These are phyloP conservation scores for Falco rusticolus DNA, from an alignment of 2,797 vertebrate genomes.

Conservation along the genomic window DNA sequence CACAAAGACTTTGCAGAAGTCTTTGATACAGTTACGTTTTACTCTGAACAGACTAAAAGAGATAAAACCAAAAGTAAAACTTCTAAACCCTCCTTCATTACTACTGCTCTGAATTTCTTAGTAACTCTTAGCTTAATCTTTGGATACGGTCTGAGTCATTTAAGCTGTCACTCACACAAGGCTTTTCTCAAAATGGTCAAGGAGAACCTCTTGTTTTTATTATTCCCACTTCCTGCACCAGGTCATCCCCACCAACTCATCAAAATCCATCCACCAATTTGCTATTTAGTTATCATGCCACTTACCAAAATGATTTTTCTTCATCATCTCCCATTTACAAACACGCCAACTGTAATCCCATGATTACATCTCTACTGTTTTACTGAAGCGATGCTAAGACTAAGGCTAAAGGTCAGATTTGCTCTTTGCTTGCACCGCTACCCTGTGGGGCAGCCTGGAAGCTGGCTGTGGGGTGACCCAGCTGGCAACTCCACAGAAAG, in stretches of 20 bases:
- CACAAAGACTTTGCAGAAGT: neutral
- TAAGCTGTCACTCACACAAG: neutral
- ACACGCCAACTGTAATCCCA: neutral
- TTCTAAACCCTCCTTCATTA: neutral
- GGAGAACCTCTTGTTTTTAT: neutral
- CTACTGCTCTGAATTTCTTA: neutral
- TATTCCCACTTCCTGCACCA: neutral
- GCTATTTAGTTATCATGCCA: neutral
- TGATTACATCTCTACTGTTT: neutral
- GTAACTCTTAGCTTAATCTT: neutral
- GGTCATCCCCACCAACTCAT: neutral
- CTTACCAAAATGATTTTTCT: neutral
- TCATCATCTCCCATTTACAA: neutral
- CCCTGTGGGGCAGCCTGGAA: neutral
- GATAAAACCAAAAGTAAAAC: neutral
- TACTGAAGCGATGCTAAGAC: neutral
- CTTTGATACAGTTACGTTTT: neutral
- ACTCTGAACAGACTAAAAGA: neutral
- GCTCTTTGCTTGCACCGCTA: neutral
- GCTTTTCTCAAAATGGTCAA: neutral
- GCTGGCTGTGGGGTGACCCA: neutral
- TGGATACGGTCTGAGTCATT: neutral
- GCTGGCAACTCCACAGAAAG: neutral
- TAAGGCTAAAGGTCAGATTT: neutral
- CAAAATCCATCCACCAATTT: neutral